Base-by-base conservation (phyloP, 2,797 vertebrate genomes). In the Jordanella pulchra region DNA sequence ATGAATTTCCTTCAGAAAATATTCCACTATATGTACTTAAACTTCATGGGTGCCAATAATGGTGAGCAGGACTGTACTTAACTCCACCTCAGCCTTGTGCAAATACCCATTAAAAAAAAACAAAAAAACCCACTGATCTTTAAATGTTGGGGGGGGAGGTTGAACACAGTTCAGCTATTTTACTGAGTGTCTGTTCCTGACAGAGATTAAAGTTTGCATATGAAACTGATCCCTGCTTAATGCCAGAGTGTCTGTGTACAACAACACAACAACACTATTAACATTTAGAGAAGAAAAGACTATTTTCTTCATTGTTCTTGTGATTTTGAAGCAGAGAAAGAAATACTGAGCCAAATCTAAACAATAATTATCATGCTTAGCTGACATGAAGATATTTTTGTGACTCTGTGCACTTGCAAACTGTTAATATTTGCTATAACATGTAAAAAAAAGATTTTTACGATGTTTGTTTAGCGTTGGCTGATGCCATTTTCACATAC, bases 351-450 rank as follows among this genome's bases (percentile, higher is more conserved):
- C 72, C 73, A 58, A 80, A 83, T 84, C 82, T 47, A 88, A 90
- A 89, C 81, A 89, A 60, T 79, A 86, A 89, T 88, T 88, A 88
- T 75, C 85, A 90, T 89, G 79, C 87, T 72, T 89, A 45, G 76
- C 71, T 85, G 82, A 84, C 82, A 84, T 63, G 65, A 54, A 25
- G 44, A 56, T 48, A 53, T 70, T 42, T 69, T 42, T 69, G n/a
- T 30, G 56, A 63, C 25, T 42, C 18, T 66, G 45, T 70, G 51
- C 27, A 2, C 0, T 4, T 21, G 44, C 30, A 76, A 23, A 39
- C 65, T 54, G 17, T 23, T 76, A 10, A 67, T 74, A 7, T 39
- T 65, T 76, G 48, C 30, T 74, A 21, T 53, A 35, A 27, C 21
- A 44, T 50, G 28, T 44, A 15, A 35, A n/a, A n/a, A n/a, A n/a